Percentiles rank a stretch among this genome's conserved stretches.
These are phyloP conservation scores for Paraescarpia echinospica DNA, from an alignment of 1,140 invertebrate species.

Conservation along the genomic window DNA sequence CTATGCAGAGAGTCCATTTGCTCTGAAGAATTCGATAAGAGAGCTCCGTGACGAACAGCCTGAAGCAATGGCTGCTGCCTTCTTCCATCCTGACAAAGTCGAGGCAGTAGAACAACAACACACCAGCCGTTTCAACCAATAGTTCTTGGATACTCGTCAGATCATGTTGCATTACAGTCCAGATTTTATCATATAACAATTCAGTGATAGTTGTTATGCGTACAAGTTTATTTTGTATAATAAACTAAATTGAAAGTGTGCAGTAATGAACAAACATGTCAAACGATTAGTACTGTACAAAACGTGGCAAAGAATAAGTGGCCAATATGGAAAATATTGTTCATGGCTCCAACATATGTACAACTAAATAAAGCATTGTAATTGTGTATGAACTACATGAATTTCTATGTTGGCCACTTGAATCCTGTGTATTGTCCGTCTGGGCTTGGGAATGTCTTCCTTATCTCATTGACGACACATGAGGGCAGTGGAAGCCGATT, in stretches of 20 bases:
- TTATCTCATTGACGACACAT: conserved; percentile 7
- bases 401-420: conserved; percentile 9
- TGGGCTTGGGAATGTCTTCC: neutral
- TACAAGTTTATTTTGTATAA: neutral
- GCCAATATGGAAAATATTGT: too few species aligned
- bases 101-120: too few species aligned
- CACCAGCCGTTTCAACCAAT: too few species aligned
- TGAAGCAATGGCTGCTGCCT: too few species aligned
- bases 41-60: too few species aligned
- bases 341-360: too few species aligned
- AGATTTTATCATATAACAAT: conserved; percentile 8
- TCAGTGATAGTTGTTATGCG: neutral
- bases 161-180: neutral
- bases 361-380: too few species aligned
- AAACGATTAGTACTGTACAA: neutral
- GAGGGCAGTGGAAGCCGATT: conserved; percentile 10
- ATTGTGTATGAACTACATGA: too few species aligned
- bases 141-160: neutral
- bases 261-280: neutral
- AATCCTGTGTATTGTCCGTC: conserved; percentile 17
- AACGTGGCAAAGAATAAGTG: neutral
- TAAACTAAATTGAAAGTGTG: conserved; percentile 5
- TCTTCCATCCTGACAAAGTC: too few species aligned
- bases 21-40: too few species aligned
- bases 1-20: too few species aligned